Base-by-base conservation (phyloP, 37 sponge, comb jelly and placozoan species). In the Eunapius fragilis region DNA sequence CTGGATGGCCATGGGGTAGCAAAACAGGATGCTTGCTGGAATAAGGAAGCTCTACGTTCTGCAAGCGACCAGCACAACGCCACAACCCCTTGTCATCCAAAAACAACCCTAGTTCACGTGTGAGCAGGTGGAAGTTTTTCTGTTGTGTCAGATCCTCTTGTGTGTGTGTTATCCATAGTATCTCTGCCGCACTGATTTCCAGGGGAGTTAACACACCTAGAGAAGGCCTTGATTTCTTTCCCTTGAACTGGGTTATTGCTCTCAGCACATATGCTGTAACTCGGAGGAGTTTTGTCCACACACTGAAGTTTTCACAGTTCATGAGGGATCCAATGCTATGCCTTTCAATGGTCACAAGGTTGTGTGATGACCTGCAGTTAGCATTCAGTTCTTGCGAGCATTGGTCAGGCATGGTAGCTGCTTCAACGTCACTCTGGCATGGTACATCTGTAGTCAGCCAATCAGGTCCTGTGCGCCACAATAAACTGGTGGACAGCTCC, bases 401-500 rank as follows among this genome's bases (percentile, higher is more conserved):
- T 25, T 25, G 67, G 36, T 72, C 80, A 37, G 80, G 87, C 87
- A 86, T 86, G 37, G 58, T 24, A 2, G 0, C 4, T 7, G 71
- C 13, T 25, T 84, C 84, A 34, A 84, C 47, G 26, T 76, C 78
- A n/a, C 37, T 25, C n/a, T 26, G 2, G 32, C 69, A 12, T 70
- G 73, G 35, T 26, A 35, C 17, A 58, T 79, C 72, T 25, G 31
- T 22, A 31, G 24, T 12, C 0, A 87, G 87, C 81, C 87, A 88
- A 71, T 82, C 77, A 26, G 74, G 89, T 67, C 89, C 89, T 6
- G 26, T 34, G 47, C 79, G 58, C 89, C 89, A 89, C 84, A 89
- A 26, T 23, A 83, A 72, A 48, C 73, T 89, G 67, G 79, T 73
- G 1, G 82, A 87, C 22, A 82, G 12, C 23, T 87, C 88, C 70